phyloP scores from a whole-genome alignment of 1,140 invertebrate genomes.

The Ips nitidus region DNA sequence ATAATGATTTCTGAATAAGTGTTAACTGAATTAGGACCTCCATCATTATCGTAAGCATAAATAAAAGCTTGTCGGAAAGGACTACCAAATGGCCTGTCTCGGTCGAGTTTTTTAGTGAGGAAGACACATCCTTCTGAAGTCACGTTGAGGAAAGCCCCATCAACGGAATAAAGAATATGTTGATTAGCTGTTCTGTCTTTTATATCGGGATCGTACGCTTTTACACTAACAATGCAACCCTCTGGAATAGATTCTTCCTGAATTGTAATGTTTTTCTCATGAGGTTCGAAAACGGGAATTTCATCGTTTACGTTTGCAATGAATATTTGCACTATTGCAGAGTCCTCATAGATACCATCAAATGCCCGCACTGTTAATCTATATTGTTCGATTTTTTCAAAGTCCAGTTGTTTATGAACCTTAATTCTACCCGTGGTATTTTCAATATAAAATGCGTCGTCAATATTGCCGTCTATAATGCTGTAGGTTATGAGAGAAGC shows the following conservation, averaged over 20 bases:
- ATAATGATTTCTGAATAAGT: constrained; percentile 72
- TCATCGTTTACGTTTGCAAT: constrained; percentile 85
- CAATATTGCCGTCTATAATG: constrained; percentile 75
- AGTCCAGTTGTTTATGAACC: constrained; percentile 77
- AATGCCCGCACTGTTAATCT: constrained; percentile 73
- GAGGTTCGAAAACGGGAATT: constrained; percentile 69
- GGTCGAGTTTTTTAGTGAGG: constrained; percentile 76
- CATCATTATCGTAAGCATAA: constrained; percentile 78
- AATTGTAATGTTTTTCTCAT: constrained; percentile 65
- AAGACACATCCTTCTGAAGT: constrained; percentile 71
- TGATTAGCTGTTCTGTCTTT: constrained; percentile 71
- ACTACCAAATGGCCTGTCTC: constrained; percentile 82
- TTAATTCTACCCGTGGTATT: constrained; percentile 77
- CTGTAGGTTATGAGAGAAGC: constrained; percentile 79
- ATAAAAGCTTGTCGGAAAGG: constrained; percentile 83
- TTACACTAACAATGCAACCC: constrained; percentile 66
- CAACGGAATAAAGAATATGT: constrained; percentile 73
- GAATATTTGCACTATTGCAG: constrained; percentile 73
- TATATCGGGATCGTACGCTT: constrained; percentile 85
- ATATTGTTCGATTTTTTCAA: constrained; percentile 79
- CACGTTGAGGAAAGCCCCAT: constrained; percentile 69
- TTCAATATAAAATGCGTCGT: constrained; percentile 77
- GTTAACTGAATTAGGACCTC: constrained; percentile 61
- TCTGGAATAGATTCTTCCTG: constrained; percentile 69
- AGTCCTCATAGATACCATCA: constrained; percentile 76